Evolutionary conservation across 2,797 vertebrate species (phyloP), one percentile per base, ranked within the genome.

Genomic region (Acanthurus leucopareius): DNA sequence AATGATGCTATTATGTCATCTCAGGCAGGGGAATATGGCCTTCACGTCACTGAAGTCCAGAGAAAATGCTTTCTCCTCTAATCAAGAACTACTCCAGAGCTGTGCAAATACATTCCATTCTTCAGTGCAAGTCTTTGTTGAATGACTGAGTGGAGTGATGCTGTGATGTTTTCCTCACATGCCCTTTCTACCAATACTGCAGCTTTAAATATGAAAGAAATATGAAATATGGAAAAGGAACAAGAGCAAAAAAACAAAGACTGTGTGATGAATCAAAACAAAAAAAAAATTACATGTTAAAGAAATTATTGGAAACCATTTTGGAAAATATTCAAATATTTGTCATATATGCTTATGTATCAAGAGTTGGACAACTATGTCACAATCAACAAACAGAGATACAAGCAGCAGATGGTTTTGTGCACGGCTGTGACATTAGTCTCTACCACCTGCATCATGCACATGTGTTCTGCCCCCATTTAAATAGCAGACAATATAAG

Each of bases 1-100:
- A 92, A 89, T 85, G 87, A 88, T 38, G 70, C 71, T 58, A 86
- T 90, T 84, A 87, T 83, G 73, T 71, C 75, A 69, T 72, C 60
- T 0, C 52, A 54, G 5, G 79, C 75, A 60, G 61, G 64, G 78
- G 70, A 80, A 82, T 66, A 69, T 59, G 44, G 48, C 49, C 28
- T 48, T 57, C 70, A 35, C 68, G 38, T 51, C 72, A 71, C 28
- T 10, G 48, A 64, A 42, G 49, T 59, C 44, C 9, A 22, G 35
- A 25, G 69, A 75, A 82, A 78, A 65, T 1, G 5, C 47, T 22
- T 53, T 57, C 63, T 74, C 42, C 6, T 48, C 51, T 77, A 64
- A 86, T 90, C 58, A 69, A 74, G 56, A 75, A 38, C 48, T 22
- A 53, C 44, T 60, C 32, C 22, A 62, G 38, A 65, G 62, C 48